Conservation (phyloP, 2,113 vertebrate genomes). For the Chaetura pelagica region DNA sequence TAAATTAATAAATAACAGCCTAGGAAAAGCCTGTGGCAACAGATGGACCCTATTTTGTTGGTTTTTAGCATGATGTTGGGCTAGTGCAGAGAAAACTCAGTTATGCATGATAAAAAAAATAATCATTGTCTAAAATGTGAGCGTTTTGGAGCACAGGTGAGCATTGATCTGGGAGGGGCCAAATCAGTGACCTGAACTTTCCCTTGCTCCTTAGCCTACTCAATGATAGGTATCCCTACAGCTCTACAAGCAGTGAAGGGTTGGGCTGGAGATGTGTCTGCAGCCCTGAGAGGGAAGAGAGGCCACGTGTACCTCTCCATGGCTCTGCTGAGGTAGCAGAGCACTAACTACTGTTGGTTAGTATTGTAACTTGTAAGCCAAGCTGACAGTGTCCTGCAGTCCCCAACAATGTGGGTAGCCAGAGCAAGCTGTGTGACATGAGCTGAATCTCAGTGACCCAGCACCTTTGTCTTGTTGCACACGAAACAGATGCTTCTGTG, state of each 20-base stretch:
- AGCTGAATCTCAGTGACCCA: not conserved
- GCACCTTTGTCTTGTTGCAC: not conserved
- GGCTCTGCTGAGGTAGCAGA: not conserved
- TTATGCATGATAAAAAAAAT: not conserved
- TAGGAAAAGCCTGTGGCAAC: not conserved
- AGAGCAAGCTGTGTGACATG: rapidly evolving
- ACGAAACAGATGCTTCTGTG: not conserved
- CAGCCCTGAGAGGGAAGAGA: not conserved
- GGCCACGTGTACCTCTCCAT: too few relatives aligned
- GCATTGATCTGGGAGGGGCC: not conserved
- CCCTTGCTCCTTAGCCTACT: not conserved
- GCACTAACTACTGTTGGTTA: too few relatives aligned
- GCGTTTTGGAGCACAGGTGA: not conserved
- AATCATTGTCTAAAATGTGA: not conserved
- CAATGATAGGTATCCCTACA: not conserved
- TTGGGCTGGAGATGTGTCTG: not conserved
- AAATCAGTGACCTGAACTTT: not conserved
- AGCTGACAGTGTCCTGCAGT: not conserved
- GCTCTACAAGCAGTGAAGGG: rapidly evolving
- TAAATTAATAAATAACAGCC: not conserved
- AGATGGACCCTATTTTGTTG: not conserved
- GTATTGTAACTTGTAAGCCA: not conserved
- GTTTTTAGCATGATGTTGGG: not conserved
- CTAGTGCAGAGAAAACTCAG: not conserved
- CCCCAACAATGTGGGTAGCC: not conserved